Evolutionary conservation across 2,888 invertebrate species (phyloP), one percentile per base, ranked within the genome.

Genomic region (Eupsilia transversa): DNA sequence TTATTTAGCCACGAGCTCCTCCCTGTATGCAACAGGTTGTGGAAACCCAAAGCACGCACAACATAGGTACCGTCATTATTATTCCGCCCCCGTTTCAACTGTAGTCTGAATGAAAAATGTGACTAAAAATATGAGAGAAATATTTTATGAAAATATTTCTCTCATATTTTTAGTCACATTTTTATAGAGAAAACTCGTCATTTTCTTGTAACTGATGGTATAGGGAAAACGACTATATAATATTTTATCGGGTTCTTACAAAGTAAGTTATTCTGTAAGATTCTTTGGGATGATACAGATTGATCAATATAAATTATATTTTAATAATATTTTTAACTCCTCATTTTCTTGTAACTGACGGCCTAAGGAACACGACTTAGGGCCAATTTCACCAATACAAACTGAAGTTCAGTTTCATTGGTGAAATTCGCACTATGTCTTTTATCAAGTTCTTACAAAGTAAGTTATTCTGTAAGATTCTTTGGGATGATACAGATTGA

Each of bases 11-110:
- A 20, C 57, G 4, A 33, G 2, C 20, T 1, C 30, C 52, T 52
- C 12, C 4, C 20, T 6, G 12, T 46, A 72, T n/a, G 30, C 63
- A 74, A 74, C 46, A 74, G 46, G 75, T 56, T 23, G 43, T 17
- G 2, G 35, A 27, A n/a, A 23, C 52, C 72, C 59, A 60, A 60
- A 35, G 6, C 38, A 20, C 17, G 12, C 27, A 23, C 27, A 38
- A 38, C 4, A n/a, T 41, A 10, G 23, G 4, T 12, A 27, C 0
- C 12, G 12, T 59, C 20, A 49, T 49, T 63, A 69, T 27, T 67
- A 30, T 54, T 35, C 27, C 27, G 46, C 27, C 17, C n/a, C 27
- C 14, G 14, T 46, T 63, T 65, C 27, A 35, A 49, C 27, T 35
- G 3, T 23, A n/a, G 0, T 43, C 30, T 0, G 23, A 27, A n/a